Evolutionary conservation across 1,140 invertebrate genomes (phyloP).

Genomic region (Neodiprion pinetum): DNA sequence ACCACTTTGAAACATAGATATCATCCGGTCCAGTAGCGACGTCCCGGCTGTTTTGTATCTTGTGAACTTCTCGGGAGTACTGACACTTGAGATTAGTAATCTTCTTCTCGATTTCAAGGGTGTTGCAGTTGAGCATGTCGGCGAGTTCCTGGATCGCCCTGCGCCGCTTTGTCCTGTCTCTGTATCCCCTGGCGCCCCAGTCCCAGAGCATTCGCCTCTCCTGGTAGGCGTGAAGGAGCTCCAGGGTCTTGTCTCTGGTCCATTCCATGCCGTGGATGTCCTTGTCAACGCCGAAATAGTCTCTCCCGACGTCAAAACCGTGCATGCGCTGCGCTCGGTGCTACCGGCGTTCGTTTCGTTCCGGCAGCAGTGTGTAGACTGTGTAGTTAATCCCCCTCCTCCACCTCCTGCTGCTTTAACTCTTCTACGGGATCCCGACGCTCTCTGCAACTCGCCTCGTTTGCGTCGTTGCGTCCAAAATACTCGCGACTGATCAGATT

Average conservation of each 20-base stretch:
- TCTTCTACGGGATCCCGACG: no score
- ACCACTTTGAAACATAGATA: constrained; percentile 48
- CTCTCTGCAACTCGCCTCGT: no score
- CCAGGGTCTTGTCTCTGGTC: constrained; percentile 60
- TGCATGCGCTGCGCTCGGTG: background rate
- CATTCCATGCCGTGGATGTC: constrained; percentile 58
- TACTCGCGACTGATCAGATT: background rate
- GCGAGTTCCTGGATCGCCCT: constrained; percentile 59
- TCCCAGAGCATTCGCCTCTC: constrained; percentile 61
- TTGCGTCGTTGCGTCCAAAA: background rate
- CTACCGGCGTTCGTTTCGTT: constrained; percentile 18
- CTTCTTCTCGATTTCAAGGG: constrained; percentile 61
- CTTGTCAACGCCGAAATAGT: background rate
- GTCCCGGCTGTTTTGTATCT: constrained; percentile 46
- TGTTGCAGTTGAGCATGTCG: constrained; percentile 58
- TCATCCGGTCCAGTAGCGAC: constrained; percentile 37
- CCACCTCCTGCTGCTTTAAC: no score
- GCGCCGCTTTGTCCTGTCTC: constrained; percentile 57
- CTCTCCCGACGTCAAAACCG: background rate
- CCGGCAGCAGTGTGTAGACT: background rate
- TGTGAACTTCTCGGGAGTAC: constrained; percentile 61
- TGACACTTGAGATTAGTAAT: constrained; percentile 62
- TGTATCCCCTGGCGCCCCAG: constrained; percentile 58
- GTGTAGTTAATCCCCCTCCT: no score
- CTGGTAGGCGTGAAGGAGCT: constrained; percentile 60